A percentile compares a stretch with the other conserved stretches of the same genome.
Evolutionary conservation across 2,888 invertebrate genomes (phyloP).

Genomic region (Anthophora plumipes): DNA sequence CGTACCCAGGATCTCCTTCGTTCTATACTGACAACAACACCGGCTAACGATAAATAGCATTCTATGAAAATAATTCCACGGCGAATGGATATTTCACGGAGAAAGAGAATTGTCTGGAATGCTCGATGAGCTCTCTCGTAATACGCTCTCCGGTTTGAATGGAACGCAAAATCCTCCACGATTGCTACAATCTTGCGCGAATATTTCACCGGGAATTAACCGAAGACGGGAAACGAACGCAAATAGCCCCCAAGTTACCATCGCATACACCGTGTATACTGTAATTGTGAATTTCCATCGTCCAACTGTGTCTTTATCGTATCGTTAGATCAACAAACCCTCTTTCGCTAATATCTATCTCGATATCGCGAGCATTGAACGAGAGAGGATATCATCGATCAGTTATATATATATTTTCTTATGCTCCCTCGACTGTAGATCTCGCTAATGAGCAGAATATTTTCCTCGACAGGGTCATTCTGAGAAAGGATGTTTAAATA

Average conservation of each 20-base stretch:
- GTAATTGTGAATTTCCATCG: conserved; percentile 20
- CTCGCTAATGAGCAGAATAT: conserved; percentile 27
- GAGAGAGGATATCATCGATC: not conserved
- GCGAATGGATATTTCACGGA: conserved; percentile 23
- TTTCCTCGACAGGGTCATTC: not conserved
- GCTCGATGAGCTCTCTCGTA: conserved; percentile 23
- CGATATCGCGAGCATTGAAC: not conserved
- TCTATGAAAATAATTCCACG: conserved; percentile 14
- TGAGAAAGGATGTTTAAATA: not conserved
- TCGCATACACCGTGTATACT: not conserved
- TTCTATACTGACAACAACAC: not conserved
- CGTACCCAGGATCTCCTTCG: not conserved
- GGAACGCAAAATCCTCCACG: conserved; percentile 1
- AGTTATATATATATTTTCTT: not conserved
- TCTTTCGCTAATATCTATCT: not conserved
- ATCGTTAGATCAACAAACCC: not conserved
- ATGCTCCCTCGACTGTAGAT: not conserved
- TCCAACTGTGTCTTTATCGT: conserved; percentile 14
- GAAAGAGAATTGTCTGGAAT: not conserved
- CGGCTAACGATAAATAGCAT: not conserved
- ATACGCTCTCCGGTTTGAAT: conserved; percentile 15
- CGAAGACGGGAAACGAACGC: not conserved
- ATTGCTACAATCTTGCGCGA: not conserved
- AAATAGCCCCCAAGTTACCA: not conserved
- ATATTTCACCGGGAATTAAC: conserved; percentile 20